A percentile compares a stretch with the other conserved stretches of the same genome.
Evolutionary conservation across 2,888 invertebrate genomes (phyloP).

Genomic region (Ptychoptera contaminata): DNA sequence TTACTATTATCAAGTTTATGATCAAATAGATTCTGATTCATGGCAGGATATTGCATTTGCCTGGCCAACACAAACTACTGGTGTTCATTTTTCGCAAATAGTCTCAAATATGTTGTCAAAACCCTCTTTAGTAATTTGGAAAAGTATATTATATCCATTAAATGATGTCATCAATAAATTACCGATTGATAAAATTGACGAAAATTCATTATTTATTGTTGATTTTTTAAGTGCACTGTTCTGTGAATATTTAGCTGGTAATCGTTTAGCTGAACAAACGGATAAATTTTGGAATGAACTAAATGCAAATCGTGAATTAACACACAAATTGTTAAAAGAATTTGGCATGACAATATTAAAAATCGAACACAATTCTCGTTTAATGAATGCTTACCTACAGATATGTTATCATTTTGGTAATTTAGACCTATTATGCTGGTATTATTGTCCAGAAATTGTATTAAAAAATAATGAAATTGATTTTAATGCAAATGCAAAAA

Average conservation of each 20-base stretch:
- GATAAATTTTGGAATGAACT: conserved; percentile 19
- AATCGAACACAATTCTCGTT: conserved; percentile 23
- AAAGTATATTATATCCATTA: conserved; percentile 20
- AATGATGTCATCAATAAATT: conserved; percentile 7
- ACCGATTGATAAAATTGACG: conserved; percentile 10
- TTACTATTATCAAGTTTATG: background rate
- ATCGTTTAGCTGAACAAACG: conserved; percentile 23
- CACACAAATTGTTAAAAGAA: conserved; percentile 16
- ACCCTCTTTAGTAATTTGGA: conserved; percentile 27
- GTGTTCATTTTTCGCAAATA: conserved; percentile 21
- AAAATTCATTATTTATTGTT: conserved; percentile 20
- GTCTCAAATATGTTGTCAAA: conserved; percentile 23
- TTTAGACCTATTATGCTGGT: conserved; percentile 19
- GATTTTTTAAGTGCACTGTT: conserved; percentile 23
- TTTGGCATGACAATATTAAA: conserved; percentile 21
- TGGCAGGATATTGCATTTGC: conserved; percentile 16
- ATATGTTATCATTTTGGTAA: conserved; percentile 18
- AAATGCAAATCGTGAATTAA: conserved; percentile 15
- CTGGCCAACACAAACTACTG: conserved; percentile 23
- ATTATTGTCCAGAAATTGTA: conserved; percentile 21
- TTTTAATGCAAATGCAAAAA: conserved; percentile 5
- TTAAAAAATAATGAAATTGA: background rate
- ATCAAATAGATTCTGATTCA: background rate
- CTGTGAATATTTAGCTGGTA: conserved; percentile 23
- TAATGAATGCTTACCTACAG: conserved; percentile 25